Base-by-base conservation (phyloP, 2,797 vertebrate genomes). In the Eurystomus glaucurus region DNA sequence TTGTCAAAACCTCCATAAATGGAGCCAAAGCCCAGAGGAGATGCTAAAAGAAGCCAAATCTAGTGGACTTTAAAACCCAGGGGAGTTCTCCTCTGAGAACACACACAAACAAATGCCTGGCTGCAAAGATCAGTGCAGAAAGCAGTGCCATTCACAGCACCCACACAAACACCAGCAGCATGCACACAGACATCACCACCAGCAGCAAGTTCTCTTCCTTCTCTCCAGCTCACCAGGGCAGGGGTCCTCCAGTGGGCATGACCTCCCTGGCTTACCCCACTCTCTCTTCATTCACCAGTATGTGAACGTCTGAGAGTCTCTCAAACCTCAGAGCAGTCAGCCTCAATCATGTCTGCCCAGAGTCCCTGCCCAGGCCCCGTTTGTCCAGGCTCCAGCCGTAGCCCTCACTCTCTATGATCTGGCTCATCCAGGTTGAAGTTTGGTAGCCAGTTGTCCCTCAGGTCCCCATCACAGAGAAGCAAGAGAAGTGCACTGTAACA, bases 261-360 rank as follows among this genome's bases (percentile, higher is more conserved):
- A 11, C 3, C 14, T 33, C 8, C 20, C 17, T 23, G 17, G 39
- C 12, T 66, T 31, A 31, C n/a, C 21, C 17, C 31, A 25, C 7
- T 11, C 16, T 43, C 18, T 60, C 11, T n/a, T 43, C 2, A 6
- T 75, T 18, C 43, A 15, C 20, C 3, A 1, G 9, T 21, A 39
- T 11, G 5, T 1, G 3, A 12, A 50, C 6, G 13, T 28, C 45
- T 2, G 0, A 2, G 3, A 10, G 31, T 64, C 2, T 1, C 20
- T 66, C 37, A 74, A 55, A 46, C 8, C 11, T 31, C 45, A 66
- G 17, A 61, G 15, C 35, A 37, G 14, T 35, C 48, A n/a, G 29
- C 25, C 15, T 8, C 1, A 2, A 21, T 25, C 6, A 2, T 0
- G 1, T 45, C 22, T 77, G 60, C 31, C 14, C 19, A 26, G 57